Base-by-base conservation (phyloP, 2,113 vertebrate genomes). In the Panurus biarmicus region DNA sequence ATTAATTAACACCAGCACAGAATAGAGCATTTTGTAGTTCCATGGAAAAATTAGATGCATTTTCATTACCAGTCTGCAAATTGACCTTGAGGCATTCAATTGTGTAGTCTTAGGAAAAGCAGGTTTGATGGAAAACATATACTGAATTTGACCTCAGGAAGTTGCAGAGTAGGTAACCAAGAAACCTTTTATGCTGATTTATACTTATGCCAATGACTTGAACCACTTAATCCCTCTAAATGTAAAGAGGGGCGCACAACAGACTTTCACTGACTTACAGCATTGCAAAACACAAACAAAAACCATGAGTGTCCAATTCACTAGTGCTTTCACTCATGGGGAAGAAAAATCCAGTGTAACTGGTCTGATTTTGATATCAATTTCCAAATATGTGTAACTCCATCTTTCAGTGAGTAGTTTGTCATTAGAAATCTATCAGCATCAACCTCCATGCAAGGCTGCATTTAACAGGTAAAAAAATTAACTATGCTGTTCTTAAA, bases 301-400 rank as follows among this genome's bases (percentile, higher is more conserved):
- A 84, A 6, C 0, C 7, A 2, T 3, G 7, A 56, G 2, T 44
- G n/a, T 25, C 10, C 18, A 58, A 11, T 21, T 70, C 8, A 22
- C 40, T 44, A 12, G 17, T 23, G 17, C 45, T 42, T 44, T 36
- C 24, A n/a, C 4, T 28, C 1, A 3, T 1, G 17, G 9, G 8
- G 7, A 42, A 75, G 38, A 77, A 38, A 67, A 61, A 61, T 25
- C 20, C 54, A 45, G 28, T 38, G 13, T 42, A 75, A 90, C 17
- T 0, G 19, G 10, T 31, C 36, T 70, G 31, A 70, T 60, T 72
- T 36, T 75, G 3, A 9, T 70, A 53, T 3, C 4, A 19, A 0
- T 22, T 88, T 90, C 26, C 56, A 40, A 67, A 65, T 45, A 69
- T 6, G 26, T 5, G 1, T 14, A 89, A 48, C 12, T 76, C 13